Base-by-base conservation (phyloP, 2,888 invertebrate species). In the Asteroscopus sphinx region DNA sequence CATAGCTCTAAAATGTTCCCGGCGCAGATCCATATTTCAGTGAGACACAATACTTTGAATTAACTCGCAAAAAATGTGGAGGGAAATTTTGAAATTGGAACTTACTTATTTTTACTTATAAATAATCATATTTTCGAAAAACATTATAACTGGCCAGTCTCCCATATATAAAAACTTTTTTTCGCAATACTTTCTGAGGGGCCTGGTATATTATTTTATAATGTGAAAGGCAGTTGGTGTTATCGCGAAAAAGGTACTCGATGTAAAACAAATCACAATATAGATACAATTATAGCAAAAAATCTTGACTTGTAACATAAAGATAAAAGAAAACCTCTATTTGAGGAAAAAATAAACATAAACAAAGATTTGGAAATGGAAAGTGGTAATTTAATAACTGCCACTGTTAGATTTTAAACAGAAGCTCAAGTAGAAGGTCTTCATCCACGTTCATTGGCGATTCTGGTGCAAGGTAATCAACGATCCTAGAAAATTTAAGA, bases 401-500 rank as follows among this genome's bases (percentile, higher is more conserved):
- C 53, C 30, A 45, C 41, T 37, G 77, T 93, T 81, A 94, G 86
- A 91, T 92, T 83, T 89, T 91, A 82, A 94, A 94, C 77, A 94
- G 85, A 77, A 94, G 87, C 79, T 93, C 93, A 67, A 94, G 88
- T 54, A 94, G 87, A 49, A 94, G 82, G 45, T 94, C 93, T 77
- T 94, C 94, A 67, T 93, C 93, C 65, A 92, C 94, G 73, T 92
- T 91, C 93, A 94, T 91, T 63, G 94, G 94, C 65, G 94, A 92
- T 80, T 88, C 86, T 40, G 94, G 93, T 73, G 94, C 91, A 82
- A 94, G 82, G 76, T 94, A 94, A 80, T 94, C 88, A 77, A 94
- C 87, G 73, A 90, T 88, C 85, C 93, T 92, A 33, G 25, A 58
- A 57, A 26, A 45, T 35, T 13, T 0, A 52, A 48, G 26, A 3